Conservation (phyloP, 1,140 invertebrate species). For the Lasioglossum baleicum region DNA sequence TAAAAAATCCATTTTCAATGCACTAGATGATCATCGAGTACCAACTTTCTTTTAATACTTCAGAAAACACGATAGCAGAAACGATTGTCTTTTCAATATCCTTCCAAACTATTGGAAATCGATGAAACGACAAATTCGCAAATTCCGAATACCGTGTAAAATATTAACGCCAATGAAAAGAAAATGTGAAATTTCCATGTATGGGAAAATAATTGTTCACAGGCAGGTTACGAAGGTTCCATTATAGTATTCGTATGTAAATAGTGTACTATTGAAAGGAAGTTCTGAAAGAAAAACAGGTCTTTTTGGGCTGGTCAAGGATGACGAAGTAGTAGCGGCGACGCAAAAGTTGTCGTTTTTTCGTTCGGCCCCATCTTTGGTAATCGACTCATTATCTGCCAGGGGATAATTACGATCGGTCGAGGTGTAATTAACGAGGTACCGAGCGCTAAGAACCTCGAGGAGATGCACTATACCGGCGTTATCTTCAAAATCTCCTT, state of each 20-base stretch:
- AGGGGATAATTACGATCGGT: constrained; percentile 67
- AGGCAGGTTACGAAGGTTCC: neutral
- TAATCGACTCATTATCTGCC: constrained; percentile 69
- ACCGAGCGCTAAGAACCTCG: constrained; percentile 55
- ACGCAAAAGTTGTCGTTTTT: constrained; percentile 21
- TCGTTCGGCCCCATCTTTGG: constrained; percentile 44
- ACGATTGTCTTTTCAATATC: too few species aligned
- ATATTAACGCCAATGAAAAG: too few species aligned
- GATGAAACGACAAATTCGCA: too few species aligned
- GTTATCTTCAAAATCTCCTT: constrained; percentile 68
- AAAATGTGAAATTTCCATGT: too few species aligned
- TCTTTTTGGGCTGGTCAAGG: neutral
- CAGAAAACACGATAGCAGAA: too few species aligned
- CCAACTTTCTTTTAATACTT: too few species aligned
- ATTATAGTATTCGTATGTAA: constrained; percentile 9
- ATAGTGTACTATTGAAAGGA: constrained; percentile 18
- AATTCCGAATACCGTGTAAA: too few species aligned
- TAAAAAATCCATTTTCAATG: too few species aligned
- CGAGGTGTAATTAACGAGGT: constrained; percentile 65
- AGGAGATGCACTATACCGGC: constrained; percentile 62
- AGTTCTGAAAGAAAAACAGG: constrained; percentile 4
- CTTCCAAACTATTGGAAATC: too few species aligned
- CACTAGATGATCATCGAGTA: too few species aligned
- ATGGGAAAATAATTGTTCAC: too few species aligned
- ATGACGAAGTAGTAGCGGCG: constrained; percentile 41